Percentiles rank a stretch among this genome's conserved stretches.
Evolutionary conservation across 2,797 vertebrate species (phyloP).

Genomic region (Astyanax mexicanus): DNA sequence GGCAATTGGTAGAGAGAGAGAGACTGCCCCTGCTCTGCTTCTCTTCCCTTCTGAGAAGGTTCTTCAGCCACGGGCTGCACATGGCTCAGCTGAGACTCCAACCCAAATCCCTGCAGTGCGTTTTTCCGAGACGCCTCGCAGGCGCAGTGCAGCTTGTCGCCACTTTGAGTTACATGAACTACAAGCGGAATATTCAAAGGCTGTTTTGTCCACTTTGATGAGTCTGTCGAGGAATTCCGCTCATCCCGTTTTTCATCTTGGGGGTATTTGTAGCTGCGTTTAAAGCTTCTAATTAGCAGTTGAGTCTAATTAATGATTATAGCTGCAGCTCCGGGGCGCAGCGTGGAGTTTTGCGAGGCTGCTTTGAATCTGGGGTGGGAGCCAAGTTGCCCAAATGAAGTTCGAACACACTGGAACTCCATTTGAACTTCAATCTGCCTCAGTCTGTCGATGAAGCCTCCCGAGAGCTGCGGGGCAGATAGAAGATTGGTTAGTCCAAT

Average conservation of each 20-base stretch:
- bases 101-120: background rate
- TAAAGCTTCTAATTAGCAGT: constrained; percentile 55
- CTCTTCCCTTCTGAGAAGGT: too few species aligned
- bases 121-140: background rate
- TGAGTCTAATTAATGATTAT: constrained; percentile 57
- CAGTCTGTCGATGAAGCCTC: constrained; percentile 27
- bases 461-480: background rate
- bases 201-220: constrained; percentile 25
- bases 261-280: constrained; percentile 32
- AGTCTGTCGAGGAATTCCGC: constrained; percentile 20
- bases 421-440: constrained; percentile 30
- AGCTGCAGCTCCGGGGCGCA: constrained; percentile 41
- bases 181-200: constrained; percentile 3
- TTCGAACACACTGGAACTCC: constrained; percentile 39
- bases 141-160: background rate
- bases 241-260: constrained; percentile 35
- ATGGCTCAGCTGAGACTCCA: background rate
- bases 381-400: constrained; percentile 3
- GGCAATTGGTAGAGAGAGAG: too few species aligned
- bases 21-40: background rate
- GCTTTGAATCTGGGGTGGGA: constrained; percentile 44
- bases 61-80: background rate
- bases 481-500: constrained; percentile 18
- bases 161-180: background rate
- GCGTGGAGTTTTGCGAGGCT: constrained; percentile 37